Base-by-base conservation (phyloP, 2,888 invertebrate species). In the Anthophora plumipes region DNA sequence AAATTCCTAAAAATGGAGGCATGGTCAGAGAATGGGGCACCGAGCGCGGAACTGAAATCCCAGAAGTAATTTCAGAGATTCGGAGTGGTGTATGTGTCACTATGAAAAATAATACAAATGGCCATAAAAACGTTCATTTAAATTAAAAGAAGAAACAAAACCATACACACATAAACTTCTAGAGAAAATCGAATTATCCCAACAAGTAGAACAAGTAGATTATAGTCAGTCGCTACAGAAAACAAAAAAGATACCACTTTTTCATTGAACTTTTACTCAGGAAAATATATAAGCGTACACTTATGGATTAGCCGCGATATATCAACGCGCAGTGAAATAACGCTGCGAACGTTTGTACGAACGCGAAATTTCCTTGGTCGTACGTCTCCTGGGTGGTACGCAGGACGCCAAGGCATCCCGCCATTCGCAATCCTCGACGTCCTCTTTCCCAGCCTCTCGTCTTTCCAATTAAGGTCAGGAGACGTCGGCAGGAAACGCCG, bases 391-490 rank as follows among this genome's bases (percentile, higher is more conserved):
- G 43, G 25, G 9, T 9, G 17, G 8, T 41, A 37, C 60, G 43
- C 43, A 55, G 60, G 48, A 55, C 31, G 31, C 2, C 31, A n/a
- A n/a, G n/a, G n/a, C n/a, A n/a, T n/a, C n/a, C n/a, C n/a, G n/a
- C n/a, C 31, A 31, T 31, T 4, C 31, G 31, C 59, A 57, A 71
- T 68, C 61, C 68, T 68, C 72, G 74, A 73, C 76, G 75, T 77
- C 67, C 83, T 81, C 78, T 79, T 82, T 80, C 82, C 74, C 70
- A 1, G 4, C 69, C 64, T 71, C 70, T 83, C 75, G 70, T 83
- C 83, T 67, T 78, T 74, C 76, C 74, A 85, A 85, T 85, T 85
- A 84, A 84, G 85, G 67, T 77, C 67, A 79, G 72, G n/a, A 72
- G 31, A 72, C 71, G 61, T 57, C 48, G 55, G 60, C 25, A 25